Base-by-base conservation (phyloP, 2,113 vertebrate species). In the Butorides virescens region DNA sequence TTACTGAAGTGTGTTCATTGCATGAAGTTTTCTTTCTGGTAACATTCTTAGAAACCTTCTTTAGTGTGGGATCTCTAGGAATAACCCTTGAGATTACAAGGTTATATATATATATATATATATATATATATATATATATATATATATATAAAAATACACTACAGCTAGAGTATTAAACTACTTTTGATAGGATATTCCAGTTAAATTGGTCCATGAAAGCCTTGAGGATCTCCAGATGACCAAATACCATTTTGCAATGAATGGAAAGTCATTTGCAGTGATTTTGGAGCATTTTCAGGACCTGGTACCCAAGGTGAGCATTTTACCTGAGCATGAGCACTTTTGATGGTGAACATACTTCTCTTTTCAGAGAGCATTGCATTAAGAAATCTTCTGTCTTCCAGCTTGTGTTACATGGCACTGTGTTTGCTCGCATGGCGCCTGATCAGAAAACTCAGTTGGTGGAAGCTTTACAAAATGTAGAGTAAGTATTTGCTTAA, bases 391-490 rank as follows among this genome's bases (percentile, higher is more conserved):
- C 11, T 44, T 5, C 47, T 63, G 36, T 96, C 91, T 97, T 98
- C 82, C 93, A 99, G 99, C 97, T 99, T 49, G 99, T 99, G 89
- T 97, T 99, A 37, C 99, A 98, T 10, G 99, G 99, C 73, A 99
- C 99, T 0, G 99, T 99, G 82, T 99, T 99, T 97, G 99, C 99
- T 81, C 98, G 99, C 89, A 99, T 99, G 99, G 99, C 99, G 0
- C 99, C 99, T 1, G 99, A 99, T 94, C 99, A 99, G 98, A 99
- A 99, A 97, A 99, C 99, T 9, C 99, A 99, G 83, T 93, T 99
- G 91, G 98, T 99, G 90, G 99, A 99, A 97, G 98, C 98, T 7
- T 97, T 99, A 82, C 99, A 99, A 97, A 99, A 98, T 26, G 99
- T 99, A 11, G 99, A 99, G 99, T 99, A 89, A 98, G 99, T 99